These are phyloP conservation scores for Aphyosemion australe DNA, from an alignment of 2,113 vertebrate genomes.

Conservation along the genomic window DNA sequence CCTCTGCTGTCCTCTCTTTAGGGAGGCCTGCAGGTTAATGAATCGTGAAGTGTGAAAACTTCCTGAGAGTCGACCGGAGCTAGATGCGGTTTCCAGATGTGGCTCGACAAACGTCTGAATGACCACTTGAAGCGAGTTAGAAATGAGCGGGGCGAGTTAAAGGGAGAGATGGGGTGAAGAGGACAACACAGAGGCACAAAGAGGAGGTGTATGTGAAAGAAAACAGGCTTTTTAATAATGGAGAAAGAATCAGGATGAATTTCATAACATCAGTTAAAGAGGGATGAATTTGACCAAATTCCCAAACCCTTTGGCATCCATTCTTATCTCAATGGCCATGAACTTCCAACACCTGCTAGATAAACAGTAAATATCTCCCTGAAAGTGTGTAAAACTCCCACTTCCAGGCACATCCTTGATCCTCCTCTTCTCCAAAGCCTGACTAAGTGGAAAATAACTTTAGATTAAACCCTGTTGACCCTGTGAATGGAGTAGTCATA, in stretches of 20 bases:
- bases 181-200: conserved; percentile 19
- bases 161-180: conserved; percentile 1
- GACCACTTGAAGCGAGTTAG: conserved; percentile 43
- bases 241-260: neutral
- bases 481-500: too few relatives aligned
- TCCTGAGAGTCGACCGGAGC: conserved; percentile 81
- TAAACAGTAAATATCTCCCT: too few relatives aligned
- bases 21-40: conserved; percentile 84
- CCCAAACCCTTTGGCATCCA: too few relatives aligned
- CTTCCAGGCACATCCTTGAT: too few relatives aligned
- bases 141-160: neutral
- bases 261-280: neutral
- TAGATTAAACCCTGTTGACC: too few relatives aligned
- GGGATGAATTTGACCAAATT: too few relatives aligned
- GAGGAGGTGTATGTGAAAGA: neutral
- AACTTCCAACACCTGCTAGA: too few relatives aligned
- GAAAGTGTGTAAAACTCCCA: too few relatives aligned
- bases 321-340: too few relatives aligned
- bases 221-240: neutral
- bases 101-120: conserved; percentile 43
- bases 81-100: conserved; percentile 92
- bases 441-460: too few relatives aligned
- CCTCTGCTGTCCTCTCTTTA: conserved; percentile 40
- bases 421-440: too few relatives aligned
- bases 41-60: conserved; percentile 96